Conservation (phyloP, 2,113 vertebrate genomes). For the Cranoglanis bouderius region DNA sequence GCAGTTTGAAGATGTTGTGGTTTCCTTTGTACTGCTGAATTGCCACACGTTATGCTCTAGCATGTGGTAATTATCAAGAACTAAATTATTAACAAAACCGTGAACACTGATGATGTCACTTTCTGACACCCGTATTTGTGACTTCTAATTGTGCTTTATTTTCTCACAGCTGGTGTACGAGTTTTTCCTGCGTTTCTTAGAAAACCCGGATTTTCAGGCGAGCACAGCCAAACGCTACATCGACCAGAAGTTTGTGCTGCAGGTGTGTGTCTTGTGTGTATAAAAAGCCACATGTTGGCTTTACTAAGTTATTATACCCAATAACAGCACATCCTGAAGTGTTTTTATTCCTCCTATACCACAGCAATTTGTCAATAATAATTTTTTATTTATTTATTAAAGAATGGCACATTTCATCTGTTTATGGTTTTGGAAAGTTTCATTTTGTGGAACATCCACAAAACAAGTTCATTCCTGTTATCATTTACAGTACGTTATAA, state of each 20-base stretch:
- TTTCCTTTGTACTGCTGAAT: not conserved
- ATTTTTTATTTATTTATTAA: no score
- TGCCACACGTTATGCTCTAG: not conserved
- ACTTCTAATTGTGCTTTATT: conserved; percentile 34
- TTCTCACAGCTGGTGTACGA: conserved; percentile 91
- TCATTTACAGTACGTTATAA: no score
- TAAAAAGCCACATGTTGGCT: not conserved
- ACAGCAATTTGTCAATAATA: no score
- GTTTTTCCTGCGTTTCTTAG: conserved; percentile 95
- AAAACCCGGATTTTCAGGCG: conserved; percentile 96
- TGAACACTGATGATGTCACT: not conserved
- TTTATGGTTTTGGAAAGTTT: not conserved
- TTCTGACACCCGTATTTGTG: not conserved
- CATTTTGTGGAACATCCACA: not conserved
- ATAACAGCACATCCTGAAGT: not conserved
- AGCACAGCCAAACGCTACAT: conserved; percentile 93
- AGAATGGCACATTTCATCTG: not conserved
- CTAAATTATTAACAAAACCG: not conserved
- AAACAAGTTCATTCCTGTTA: no score
- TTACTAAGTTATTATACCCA: not conserved
- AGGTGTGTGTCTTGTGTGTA: conserved; percentile 74
- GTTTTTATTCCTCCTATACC: not conserved
- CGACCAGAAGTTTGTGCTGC: conserved; percentile 98
- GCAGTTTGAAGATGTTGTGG: no score
- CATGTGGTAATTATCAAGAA: not conserved